phyloP scores from a whole-genome alignment of 2,797 vertebrate genomes.

The Lepilemur ruficaudatus region DNA sequence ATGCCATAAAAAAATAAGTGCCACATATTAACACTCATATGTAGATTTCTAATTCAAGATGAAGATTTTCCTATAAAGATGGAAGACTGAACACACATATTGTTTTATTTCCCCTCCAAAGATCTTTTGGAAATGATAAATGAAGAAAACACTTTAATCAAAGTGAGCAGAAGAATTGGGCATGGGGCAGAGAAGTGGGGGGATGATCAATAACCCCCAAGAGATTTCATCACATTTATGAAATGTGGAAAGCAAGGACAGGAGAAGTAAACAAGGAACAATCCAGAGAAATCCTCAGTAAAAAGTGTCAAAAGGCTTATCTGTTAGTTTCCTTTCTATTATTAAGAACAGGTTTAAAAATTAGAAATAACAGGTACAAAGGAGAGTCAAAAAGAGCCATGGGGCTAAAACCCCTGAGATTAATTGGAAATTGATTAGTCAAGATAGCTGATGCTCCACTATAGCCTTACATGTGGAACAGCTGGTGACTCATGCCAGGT shows the following conservation, averaged over 20 bases:
- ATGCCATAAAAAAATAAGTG: neutral
- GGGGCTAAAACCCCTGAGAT: neutral
- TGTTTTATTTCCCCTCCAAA: neutral
- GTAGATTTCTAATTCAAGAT: neutral
- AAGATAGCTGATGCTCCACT: neutral
- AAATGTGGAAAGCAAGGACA: neutral
- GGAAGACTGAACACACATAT: neutral
- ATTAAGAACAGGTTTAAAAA: neutral
- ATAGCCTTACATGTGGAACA: neutral
- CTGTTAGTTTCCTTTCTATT: neutral
- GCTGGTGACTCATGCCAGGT: neutral
- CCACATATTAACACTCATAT: neutral
- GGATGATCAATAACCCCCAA: neutral
- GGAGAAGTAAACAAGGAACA: neutral
- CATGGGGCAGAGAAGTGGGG: fast-evolving
- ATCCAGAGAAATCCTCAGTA: neutral
- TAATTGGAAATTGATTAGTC: neutral
- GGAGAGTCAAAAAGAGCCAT: neutral
- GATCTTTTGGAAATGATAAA: neutral
- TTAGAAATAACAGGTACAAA: neutral
- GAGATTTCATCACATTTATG: neutral
- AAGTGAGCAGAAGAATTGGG: neutral
- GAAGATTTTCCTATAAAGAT: neutral
- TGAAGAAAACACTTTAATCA: neutral
- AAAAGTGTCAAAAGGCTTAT: neutral